Evolutionary conservation across 92 coral and sea anemone species (phyloP).

Genomic region (Plumapathes pennacea): DNA sequence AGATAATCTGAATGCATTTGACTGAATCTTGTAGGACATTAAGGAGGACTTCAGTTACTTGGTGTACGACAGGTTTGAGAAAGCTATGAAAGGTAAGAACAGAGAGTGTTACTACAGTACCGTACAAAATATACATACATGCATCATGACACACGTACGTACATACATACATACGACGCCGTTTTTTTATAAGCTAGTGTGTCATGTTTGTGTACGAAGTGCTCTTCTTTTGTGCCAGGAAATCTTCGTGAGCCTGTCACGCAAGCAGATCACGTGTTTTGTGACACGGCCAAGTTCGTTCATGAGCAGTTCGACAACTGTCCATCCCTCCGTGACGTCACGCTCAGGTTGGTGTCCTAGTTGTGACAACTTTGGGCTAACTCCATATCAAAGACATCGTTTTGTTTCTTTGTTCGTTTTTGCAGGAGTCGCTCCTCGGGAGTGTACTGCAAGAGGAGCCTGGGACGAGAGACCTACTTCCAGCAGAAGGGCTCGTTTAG

Average conservation of each 20-base stretch:
- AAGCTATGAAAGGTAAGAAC: slow-evolving; percentile 83
- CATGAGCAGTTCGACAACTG: slow-evolving; percentile 92
- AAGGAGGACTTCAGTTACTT: slow-evolving; percentile 82
- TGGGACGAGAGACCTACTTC: slow-evolving; percentile 82
- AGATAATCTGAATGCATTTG: too few species aligned
- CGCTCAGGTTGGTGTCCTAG: slow-evolving; percentile 55
- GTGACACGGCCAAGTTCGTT: slow-evolving; percentile 83
- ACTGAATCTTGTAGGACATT: too few species aligned
- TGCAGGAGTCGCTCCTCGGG: slow-evolving; percentile 72
- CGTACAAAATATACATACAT: too few species aligned
- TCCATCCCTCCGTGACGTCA: slow-evolving; percentile 66
- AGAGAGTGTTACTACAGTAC: too few species aligned
- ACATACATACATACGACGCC: too few species aligned
- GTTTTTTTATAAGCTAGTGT: too few species aligned
- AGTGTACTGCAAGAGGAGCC: slow-evolving; percentile 79
- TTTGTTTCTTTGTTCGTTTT: not conserved
- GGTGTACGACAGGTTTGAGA: slow-evolving; percentile 81
- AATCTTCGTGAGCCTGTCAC: slow-evolving; percentile 74
- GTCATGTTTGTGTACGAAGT: too few species aligned
- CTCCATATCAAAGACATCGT: not conserved
- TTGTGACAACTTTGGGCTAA: too few species aligned
- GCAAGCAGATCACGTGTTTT: slow-evolving; percentile 80
- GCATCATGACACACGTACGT: too few species aligned
- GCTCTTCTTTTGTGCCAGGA: slow-evolving; percentile 53
- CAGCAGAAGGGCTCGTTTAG: slow-evolving; percentile 74